These are phyloP conservation scores for Oscheius sp. DNA, from an alignment of 2,888 invertebrate genomes.

Conservation along the genomic window DNA sequence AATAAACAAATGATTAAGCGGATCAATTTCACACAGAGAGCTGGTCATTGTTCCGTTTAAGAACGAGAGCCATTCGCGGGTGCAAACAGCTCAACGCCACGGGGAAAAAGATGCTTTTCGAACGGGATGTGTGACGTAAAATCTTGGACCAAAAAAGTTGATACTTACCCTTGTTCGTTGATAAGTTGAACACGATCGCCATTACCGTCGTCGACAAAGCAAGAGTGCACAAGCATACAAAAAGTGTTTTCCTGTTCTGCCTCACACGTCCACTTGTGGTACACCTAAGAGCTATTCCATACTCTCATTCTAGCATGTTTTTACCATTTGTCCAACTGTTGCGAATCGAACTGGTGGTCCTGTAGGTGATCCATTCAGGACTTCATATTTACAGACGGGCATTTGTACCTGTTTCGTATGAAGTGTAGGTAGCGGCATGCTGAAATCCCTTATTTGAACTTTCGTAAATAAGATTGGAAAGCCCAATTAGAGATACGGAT, in stretches of 20 bases:
- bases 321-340: slow-evolving; percentile 70
- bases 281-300: slow-evolving; percentile 50
- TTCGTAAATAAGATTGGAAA: background rate
- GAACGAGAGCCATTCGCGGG: slow-evolving; percentile 22
- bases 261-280: slow-evolving; percentile 73
- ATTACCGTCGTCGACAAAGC: slow-evolving; percentile 71
- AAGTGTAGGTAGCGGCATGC: slow-evolving; percentile 69
- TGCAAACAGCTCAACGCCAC: slow-evolving; percentile 17
- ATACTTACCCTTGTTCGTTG: slow-evolving; percentile 65
- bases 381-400: slow-evolving; percentile 72
- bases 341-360: slow-evolving; percentile 71
- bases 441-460: slow-evolving; percentile 39
- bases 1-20: slow-evolving; percentile 29
- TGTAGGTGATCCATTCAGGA: slow-evolving; percentile 67
- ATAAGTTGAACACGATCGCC: slow-evolving; percentile 69
- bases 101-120: background rate
- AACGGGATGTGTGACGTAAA: background rate
- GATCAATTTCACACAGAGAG: slow-evolving; percentile 28
- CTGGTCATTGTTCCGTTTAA: slow-evolving; percentile 34
- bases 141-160: background rate
- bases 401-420: slow-evolving; percentile 71
- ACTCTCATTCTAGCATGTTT: background rate
- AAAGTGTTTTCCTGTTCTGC: slow-evolving; percentile 67
- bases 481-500: background rate
- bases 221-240: slow-evolving; percentile 71